Evolutionary conservation across 2,113 vertebrate species (phyloP).

Genomic region (Apteryx mantelli): DNA sequence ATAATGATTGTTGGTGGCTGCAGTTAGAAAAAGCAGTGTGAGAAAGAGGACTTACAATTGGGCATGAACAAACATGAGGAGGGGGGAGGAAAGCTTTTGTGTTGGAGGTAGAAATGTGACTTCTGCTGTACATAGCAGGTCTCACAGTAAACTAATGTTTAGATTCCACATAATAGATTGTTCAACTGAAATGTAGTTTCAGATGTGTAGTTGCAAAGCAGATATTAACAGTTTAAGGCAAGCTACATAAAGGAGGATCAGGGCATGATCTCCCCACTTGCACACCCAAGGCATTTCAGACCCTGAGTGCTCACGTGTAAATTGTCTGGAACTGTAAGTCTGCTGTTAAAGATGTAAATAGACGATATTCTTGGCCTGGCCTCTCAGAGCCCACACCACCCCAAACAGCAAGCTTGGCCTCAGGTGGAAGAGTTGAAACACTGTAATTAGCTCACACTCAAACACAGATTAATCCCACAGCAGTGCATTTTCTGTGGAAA

Average conservation of each 20-base stretch:
- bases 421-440: background rate
- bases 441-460: background rate
- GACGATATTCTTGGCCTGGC: background rate
- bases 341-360: background rate
- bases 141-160: background rate
- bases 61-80: background rate
- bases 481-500: rapidly evolving
- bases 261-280: background rate
- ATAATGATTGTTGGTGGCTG: background rate
- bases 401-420: background rate
- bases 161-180: background rate
- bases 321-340: background rate
- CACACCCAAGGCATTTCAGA: background rate
- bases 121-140: background rate
- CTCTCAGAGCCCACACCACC: background rate
- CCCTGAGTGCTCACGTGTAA: background rate
- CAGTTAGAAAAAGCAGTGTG: conserved; percentile 5
- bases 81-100: background rate
- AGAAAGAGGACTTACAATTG: conserved; percentile 9
- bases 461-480: background rate
- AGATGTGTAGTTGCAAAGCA: background rate
- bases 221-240: background rate
- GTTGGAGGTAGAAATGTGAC: background rate
- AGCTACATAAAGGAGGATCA: background rate
- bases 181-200: background rate